Evolutionary conservation across 2,113 vertebrate genomes (phyloP), one percentile per base, ranked within the genome.

Genomic region (Jacana jacana): DNA sequence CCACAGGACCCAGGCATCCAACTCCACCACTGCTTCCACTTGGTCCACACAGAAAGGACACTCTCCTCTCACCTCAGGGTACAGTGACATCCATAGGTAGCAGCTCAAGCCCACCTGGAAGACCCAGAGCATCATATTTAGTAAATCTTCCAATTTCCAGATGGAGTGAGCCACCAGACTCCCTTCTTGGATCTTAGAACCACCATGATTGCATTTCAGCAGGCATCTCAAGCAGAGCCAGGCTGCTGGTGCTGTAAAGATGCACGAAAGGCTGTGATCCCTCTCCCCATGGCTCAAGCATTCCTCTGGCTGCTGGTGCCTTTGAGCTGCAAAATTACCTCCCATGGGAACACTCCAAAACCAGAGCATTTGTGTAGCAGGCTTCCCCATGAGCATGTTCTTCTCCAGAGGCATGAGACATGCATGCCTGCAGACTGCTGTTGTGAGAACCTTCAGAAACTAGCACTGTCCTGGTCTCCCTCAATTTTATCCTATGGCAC

Each of bases 291-390:
- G 31, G 54, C n/a, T 85, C 51, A 88, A 37, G 46, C 33, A 75
- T 85, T 78, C 33, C 30, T 81, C 37, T 42, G 69, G 57, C 15
- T 94, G 37, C 37, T 76, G 55, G 7, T 63, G 63, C 24, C 46
- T 82, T 88, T 75, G 51, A 82, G 61, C 19, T 66, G 44, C 31
- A 91, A 73, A 79, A 79, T 75, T 55, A 18, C 33, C 30, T 69
- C 55, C 60, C 25, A 11, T 27, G 77, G n/a, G 46, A 91, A 22
- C 1, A 0, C 12, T 79, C 44, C 27, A 70, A 88, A 90, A 51
- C 10, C 61, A 86, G 60, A 94, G 39, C 80, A 85, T 73, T 91
- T 88, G 80, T 65, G 60, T 44, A 73, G 13, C 66, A 91, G 72
- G 40, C 49, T 82, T 55, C 48, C 82, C 33, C 57, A n/a, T 2